These are phyloP conservation scores for Holocentrus rufus DNA, from an alignment of 2,797 vertebrate genomes.

Conservation along the genomic window DNA sequence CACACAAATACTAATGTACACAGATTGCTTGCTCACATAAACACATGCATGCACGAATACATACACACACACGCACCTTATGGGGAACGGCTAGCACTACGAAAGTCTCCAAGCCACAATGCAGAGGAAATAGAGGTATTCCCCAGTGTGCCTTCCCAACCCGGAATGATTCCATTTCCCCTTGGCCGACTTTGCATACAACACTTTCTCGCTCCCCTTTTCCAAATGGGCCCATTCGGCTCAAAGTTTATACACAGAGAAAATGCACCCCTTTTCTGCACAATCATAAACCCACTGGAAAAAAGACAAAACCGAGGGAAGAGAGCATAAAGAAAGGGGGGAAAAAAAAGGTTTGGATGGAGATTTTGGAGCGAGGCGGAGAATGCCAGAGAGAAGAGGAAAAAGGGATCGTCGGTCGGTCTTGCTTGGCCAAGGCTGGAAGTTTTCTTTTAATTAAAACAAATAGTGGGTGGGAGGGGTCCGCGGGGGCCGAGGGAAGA, in stretches of 20 bases:
- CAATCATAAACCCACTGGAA: conserved; percentile 36
- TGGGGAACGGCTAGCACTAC: conserved; percentile 28
- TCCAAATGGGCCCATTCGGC: conserved; percentile 58
- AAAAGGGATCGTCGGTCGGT: conserved; percentile 59
- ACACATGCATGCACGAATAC: conserved; percentile 43
- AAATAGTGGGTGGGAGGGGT: conserved; percentile 76
- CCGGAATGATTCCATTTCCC: conserved; percentile 82
- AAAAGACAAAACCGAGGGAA: conserved; percentile 58
- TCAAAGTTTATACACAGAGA: conserved; percentile 52
- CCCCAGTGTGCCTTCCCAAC: conserved; percentile 71
- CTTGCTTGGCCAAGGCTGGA: conserved; percentile 62
- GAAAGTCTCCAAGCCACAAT: conserved; percentile 65
- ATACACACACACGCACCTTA: conserved; percentile 31
- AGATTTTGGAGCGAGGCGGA: conserved; percentile 29
- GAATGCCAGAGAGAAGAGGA: conserved; percentile 56
- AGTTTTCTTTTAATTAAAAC: conserved; percentile 83
- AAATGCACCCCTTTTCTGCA: conserved; percentile 46
- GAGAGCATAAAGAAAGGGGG: conserved; percentile 44
- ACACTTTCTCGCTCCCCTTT: conserved; percentile 73
- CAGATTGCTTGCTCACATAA: conserved; percentile 47
- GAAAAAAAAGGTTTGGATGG: conserved; percentile 44
- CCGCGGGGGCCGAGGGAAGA: conserved; percentile 49
- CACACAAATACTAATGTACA: conserved; percentile 43
- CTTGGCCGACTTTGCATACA: conserved; percentile 68
- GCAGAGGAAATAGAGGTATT: conserved; percentile 70